Base-by-base conservation (phyloP, 2,888 invertebrate genomes). In the Nemoura dubitans region DNA sequence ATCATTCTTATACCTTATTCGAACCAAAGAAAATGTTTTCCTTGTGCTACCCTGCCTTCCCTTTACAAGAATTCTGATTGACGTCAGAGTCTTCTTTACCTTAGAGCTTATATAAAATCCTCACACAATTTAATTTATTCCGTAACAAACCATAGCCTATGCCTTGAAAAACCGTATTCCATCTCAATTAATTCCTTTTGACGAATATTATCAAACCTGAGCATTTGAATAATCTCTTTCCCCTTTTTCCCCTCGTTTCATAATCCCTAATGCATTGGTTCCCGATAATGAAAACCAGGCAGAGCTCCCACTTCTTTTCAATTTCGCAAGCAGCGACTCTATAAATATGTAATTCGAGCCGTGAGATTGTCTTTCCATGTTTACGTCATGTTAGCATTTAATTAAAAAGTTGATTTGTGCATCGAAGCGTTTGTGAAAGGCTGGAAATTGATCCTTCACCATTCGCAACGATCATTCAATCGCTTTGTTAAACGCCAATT, bases 401-500 rank as follows among this genome's bases (percentile, higher is more conserved):
- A 81, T 81, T 81, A 81, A 81, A 81, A 81, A 81, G 28, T 81
- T 28, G 28, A 78, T 78, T 28, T 27, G 26, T 78, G 28, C 26
- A 28, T 78, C 21, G 81, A 29, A 27, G 81, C 30, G 30, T 28
- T 30, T 30, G 81, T 81, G 30, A 81, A 30, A n/a, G 30, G 30
- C 59, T 59, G 78, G 78, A 78, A 78, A 59, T 59, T 59, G 59
- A 59, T 59, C 59, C 59, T 27, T 29, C 76, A 84, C 28, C 59
- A 76, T 59, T 30, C 42, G 29, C 25, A 42, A 27, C 27, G 87
- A 87, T 87, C 85, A 87, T 87, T 81, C 85, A 87, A 87, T 87
- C 87, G 85, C 85, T 85, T 83, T 83, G 87, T 86, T 86, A 86
- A 87, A 83, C 85, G 85, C 83, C 86, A 87, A 87, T 87, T 87